These are phyloP conservation scores for Ameiurus melas DNA, from an alignment of 2,113 vertebrate species.

Conservation along the genomic window DNA sequence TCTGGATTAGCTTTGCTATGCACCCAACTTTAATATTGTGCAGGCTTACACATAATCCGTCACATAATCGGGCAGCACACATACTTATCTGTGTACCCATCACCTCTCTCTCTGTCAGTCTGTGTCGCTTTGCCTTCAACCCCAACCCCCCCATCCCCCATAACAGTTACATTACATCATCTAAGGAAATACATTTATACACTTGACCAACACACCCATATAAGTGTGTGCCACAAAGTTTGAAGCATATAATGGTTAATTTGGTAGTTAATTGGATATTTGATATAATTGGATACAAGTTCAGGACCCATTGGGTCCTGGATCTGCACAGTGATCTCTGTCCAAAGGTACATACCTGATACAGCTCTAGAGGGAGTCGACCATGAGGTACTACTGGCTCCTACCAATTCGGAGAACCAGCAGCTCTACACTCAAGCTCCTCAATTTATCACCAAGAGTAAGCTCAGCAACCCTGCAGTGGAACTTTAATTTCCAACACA, in stretches of 20 bases:
- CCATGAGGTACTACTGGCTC: background rate
- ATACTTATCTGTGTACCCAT: background rate
- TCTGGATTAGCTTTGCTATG: constrained; percentile 26
- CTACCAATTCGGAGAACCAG: background rate
- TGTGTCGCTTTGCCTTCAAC: background rate
- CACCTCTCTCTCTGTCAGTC: background rate
- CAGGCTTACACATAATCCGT: constrained; percentile 4
- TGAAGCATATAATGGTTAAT: background rate
- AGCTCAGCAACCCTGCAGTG: background rate
- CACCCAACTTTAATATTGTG: background rate
- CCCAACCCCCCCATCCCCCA: background rate
- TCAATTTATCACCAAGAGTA: background rate
- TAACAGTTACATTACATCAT: background rate
- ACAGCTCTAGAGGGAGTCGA: too few species aligned
- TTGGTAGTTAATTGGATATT: too few species aligned
- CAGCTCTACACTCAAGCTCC: background rate
- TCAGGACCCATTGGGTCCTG: background rate
- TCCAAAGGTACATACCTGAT: background rate
- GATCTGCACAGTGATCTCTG: background rate
- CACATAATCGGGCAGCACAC: background rate
- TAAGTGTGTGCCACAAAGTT: background rate
- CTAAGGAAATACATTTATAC: background rate
- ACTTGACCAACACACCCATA: background rate
- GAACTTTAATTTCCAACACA: background rate
- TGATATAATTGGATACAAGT: too few species aligned